Percentiles rank a stretch among this genome's conserved stretches.
Evolutionary conservation across 2,888 invertebrate species (phyloP).

Genomic region (Troides helena): DNA sequence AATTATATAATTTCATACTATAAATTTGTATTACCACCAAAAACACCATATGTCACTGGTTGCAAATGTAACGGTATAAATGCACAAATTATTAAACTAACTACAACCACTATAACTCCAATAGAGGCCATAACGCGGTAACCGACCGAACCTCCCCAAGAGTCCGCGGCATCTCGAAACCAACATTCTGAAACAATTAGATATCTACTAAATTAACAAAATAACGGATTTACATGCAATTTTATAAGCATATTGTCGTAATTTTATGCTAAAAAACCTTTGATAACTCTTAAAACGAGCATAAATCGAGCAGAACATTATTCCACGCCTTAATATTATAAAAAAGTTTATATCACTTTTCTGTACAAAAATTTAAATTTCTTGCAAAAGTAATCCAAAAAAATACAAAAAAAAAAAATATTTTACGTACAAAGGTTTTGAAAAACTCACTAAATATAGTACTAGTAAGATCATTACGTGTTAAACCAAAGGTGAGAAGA

Average conservation of each 20-base stretch:
- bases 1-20: not conserved
- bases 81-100: constrained; percentile 56
- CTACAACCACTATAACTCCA: constrained; percentile 56
- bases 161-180: constrained; percentile 74
- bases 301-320: not conserved
- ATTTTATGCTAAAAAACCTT: not conserved
- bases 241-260: not conserved
- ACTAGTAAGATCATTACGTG: constrained; percentile 56
- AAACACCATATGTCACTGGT: constrained; percentile 59
- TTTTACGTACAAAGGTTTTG: too few species aligned
- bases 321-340: too few species aligned
- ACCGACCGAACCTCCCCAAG: constrained; percentile 67
- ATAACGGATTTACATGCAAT: not conserved
- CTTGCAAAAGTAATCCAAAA: too few species aligned
- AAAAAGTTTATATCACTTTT: too few species aligned
- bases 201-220: not conserved
- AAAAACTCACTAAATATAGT: not conserved
- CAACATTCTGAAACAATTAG: constrained; percentile 64
- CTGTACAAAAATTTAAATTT: too few species aligned
- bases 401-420: too few species aligned
- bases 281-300: not conserved
- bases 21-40: constrained; percentile 55
- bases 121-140: constrained; percentile 63
- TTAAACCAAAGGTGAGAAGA: constrained; percentile 58
- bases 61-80: constrained; percentile 55